These are phyloP conservation scores for Thrips palmi DNA, from an alignment of 1,140 invertebrate genomes.

Conservation along the genomic window DNA sequence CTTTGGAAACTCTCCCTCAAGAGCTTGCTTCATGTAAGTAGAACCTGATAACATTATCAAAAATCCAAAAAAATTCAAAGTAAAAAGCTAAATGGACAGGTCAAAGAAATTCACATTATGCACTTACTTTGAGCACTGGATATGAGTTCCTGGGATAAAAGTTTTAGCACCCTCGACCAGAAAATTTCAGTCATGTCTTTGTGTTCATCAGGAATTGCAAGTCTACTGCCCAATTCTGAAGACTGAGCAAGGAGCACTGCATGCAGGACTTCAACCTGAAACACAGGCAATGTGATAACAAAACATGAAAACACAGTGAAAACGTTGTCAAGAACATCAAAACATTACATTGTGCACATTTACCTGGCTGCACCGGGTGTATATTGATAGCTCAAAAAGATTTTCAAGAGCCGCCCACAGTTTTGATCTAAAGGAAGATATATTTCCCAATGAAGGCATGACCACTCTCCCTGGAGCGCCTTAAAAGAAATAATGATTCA, in stretches of 20 bases:
- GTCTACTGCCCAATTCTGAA: too few relatives aligned
- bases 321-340: too few relatives aligned
- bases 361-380: too few relatives aligned
- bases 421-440: slow-evolving; percentile 47
- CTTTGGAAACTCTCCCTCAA: slow-evolving; percentile 80
- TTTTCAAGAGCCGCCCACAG: slow-evolving; percentile 66
- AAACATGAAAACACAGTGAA: too few relatives aligned
- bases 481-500: slow-evolving; percentile 4
- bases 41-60: slow-evolving; percentile 33
- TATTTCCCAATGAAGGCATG: slow-evolving; percentile 40
- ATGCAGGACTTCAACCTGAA: too few relatives aligned
- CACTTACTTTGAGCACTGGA: slow-evolving; percentile 40
- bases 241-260: too few relatives aligned
- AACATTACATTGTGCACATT: too few relatives aligned
- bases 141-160: slow-evolving; percentile 43
- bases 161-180: too few relatives aligned
- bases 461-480: slow-evolving; percentile 46
- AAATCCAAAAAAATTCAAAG: slow-evolving; percentile 33
- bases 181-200: too few relatives aligned
- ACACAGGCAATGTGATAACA: too few relatives aligned
- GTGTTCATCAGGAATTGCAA: too few relatives aligned
- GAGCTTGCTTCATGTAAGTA: slow-evolving; percentile 58
- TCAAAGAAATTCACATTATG: slow-evolving; percentile 22
- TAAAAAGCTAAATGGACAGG: slow-evolving; percentile 2
- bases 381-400: slow-evolving; percentile 51